Conservation (phyloP, 2,113 vertebrate genomes). For the Poecilia latipinna region DNA sequence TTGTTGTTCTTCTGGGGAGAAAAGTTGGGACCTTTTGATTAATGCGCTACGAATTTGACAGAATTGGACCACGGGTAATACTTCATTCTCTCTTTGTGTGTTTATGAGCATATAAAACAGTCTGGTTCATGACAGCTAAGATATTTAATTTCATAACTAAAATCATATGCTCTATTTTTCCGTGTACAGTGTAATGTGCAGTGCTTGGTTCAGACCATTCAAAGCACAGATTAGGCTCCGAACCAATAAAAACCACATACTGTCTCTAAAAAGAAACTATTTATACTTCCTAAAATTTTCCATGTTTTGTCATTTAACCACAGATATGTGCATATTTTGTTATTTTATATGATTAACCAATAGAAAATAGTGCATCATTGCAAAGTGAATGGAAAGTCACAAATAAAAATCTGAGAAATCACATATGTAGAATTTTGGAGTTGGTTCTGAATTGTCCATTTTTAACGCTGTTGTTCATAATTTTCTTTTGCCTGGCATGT, state of each 20-base stretch:
- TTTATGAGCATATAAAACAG: constrained; percentile 70
- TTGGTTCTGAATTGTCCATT: too few relatives aligned
- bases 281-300: not conserved
- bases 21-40: constrained; percentile 55
- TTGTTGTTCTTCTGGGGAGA: constrained; percentile 60
- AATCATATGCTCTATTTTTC: constrained; percentile 55
- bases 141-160: constrained; percentile 66
- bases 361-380: not conserved
- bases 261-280: not conserved
- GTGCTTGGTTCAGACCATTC: not conserved
- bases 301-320: not conserved
- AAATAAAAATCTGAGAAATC: not conserved
- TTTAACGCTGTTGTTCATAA: too few relatives aligned
- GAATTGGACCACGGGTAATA: constrained; percentile 53
- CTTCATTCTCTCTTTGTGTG: constrained; percentile 56
- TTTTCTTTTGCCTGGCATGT: too few relatives aligned
- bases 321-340: not conserved
- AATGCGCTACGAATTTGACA: constrained; percentile 66
- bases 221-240: constrained; percentile 22
- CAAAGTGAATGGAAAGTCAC: too few relatives aligned
- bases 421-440: not conserved
- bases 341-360: not conserved
- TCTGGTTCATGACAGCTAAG: constrained; percentile 59
- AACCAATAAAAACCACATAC: constrained; percentile 4
- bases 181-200: constrained; percentile 19